Evolutionary conservation across 2,797 vertebrate species (phyloP), one percentile per base, ranked within the genome.

Genomic region (Calcarius lapponicus): DNA sequence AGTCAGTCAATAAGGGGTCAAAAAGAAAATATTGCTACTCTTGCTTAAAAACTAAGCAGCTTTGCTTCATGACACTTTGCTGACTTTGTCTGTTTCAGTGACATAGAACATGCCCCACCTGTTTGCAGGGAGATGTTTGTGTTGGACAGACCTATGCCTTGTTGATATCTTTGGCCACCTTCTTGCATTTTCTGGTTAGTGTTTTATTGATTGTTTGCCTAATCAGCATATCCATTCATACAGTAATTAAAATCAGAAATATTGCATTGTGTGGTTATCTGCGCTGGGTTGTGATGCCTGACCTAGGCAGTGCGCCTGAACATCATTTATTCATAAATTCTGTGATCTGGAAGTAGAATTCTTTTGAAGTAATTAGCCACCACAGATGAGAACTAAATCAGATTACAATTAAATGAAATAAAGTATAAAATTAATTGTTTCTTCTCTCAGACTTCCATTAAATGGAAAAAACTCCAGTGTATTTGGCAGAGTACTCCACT

Each of bases 31-130:
- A 13, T 48, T 38, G 22, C 47, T 80, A 38, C 8, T 42, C 28
- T 40, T 70, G 72, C 26, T 94, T 93, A 66, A 94, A 92, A 78
- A 71, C 86, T 73, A 60, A 91, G 74, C 45, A 89, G 56, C 43
- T 83, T 75, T 66, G 4, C 22, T 32, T 22, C 6, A 2, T 83
- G 54, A 56, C 32, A 18, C 14, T 57, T 70, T 13, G 48, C 18
- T 84, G 67, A 50, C 42, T 90, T 69, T 47, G 32, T 16, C 42
- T 65, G 61, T 74, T 80, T 48, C 71, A 54, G 43, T 73, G 82
- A 42, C 54, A 31, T 2, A 22, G 25, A 82, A 14, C 36, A 9
- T 28, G 24, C 9, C 34, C 17, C 53, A 72, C 45, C 29, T 86
- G 34, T 92, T 94, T 87, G 53, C 70, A 88, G 61, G 65, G 51